These are phyloP conservation scores for Channallabes apus DNA, from an alignment of 2,797 vertebrate species.

Conservation along the genomic window DNA sequence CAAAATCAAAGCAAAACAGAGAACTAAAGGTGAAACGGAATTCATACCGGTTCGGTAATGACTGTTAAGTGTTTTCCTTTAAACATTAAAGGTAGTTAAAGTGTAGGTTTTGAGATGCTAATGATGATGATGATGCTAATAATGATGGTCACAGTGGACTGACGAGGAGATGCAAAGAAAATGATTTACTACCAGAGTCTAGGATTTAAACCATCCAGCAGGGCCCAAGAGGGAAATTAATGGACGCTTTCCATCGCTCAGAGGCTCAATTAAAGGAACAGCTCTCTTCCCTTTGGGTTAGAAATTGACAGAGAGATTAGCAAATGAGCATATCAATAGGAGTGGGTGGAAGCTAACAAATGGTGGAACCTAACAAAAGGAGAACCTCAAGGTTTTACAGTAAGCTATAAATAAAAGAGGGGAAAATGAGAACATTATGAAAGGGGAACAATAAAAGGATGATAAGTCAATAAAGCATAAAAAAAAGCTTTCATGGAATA, in stretches of 20 bases:
- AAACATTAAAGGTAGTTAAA: background rate
- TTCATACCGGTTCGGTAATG: background rate
- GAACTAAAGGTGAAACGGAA: background rate
- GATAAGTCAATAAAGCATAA: background rate
- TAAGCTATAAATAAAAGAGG: background rate
- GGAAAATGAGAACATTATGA: background rate
- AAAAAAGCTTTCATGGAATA: background rate
- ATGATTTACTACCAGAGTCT: background rate
- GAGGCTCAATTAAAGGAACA: constrained; percentile 13
- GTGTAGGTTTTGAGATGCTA: background rate
- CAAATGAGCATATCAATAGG: background rate
- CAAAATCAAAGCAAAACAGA: background rate
- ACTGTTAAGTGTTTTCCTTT: background rate
- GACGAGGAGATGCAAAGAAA: background rate
- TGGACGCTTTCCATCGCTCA: background rate
- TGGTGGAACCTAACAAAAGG: background rate
- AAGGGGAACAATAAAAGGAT: background rate
- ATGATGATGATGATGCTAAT: background rate
- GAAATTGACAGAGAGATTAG: constrained; percentile 3
- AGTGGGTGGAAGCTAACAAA: background rate
- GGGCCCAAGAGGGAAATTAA: background rate
- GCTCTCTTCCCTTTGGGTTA: background rate
- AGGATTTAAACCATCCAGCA: background rate
- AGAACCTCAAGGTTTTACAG: background rate
- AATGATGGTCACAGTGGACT: background rate